Percentiles rank a stretch among this genome's conserved stretches.
Evolutionary conservation across 2,797 vertebrate genomes (phyloP).

Genomic region (Tragelaphus eurycerus): DNA sequence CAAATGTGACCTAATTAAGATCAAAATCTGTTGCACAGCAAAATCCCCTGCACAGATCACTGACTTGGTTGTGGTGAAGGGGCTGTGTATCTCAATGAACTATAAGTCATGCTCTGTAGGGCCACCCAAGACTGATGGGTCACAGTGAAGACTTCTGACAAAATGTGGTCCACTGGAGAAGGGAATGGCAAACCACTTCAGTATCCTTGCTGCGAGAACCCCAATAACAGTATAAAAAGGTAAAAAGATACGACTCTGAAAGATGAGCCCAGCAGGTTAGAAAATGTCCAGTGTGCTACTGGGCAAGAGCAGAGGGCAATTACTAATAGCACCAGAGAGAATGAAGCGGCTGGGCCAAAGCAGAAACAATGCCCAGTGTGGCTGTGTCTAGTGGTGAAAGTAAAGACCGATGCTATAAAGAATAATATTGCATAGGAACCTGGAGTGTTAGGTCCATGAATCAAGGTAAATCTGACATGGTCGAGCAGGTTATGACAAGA

Average conservation of each 20-base stretch:
- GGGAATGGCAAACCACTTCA: neutral
- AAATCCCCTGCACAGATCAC: neutral
- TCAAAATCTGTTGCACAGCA: neutral
- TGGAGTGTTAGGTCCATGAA: neutral
- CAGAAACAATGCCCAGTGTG: neutral
- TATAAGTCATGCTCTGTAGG: neutral
- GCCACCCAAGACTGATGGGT: neutral
- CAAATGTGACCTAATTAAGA: neutral
- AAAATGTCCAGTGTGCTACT: neutral
- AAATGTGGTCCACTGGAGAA: neutral
- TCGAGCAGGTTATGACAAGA: neutral
- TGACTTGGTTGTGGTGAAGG: neutral
- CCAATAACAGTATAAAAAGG: neutral
- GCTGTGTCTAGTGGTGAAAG: neutral
- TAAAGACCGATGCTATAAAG: neutral
- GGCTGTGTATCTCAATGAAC: neutral
- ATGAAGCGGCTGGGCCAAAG: neutral
- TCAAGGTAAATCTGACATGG: neutral
- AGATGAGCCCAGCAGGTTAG: neutral
- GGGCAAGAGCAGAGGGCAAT: neutral
- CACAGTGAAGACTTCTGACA: neutral
- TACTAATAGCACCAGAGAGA: neutral
- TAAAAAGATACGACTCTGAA: neutral
- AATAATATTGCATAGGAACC: neutral
- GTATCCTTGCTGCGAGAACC: neutral